Evolutionary conservation across 2,888 invertebrate species (phyloP).

Genomic region (Apocheima hispidaria): DNA sequence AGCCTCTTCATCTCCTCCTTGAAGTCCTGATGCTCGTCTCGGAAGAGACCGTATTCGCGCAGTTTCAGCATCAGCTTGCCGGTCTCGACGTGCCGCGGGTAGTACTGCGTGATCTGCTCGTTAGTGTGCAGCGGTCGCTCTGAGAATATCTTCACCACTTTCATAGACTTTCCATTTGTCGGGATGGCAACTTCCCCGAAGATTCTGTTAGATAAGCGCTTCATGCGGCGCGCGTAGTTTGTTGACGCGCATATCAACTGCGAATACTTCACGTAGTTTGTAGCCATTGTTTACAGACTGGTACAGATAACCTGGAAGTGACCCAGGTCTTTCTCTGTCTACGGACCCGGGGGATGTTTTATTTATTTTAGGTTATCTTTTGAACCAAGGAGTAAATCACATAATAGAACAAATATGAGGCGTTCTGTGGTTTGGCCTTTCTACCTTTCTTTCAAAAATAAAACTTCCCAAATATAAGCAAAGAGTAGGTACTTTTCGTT

Average conservation of each 20-base stretch:
- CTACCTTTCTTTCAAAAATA: no score
- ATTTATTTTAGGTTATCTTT: no score
- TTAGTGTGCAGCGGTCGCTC: slow-evolving; percentile 91
- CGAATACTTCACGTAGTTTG: slow-evolving; percentile 90
- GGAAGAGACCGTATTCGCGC: slow-evolving; percentile 91
- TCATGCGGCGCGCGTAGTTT: slow-evolving; percentile 94
- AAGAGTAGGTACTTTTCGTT: no score
- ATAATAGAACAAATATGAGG: no score
- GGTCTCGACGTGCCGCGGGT: slow-evolving; percentile 94
- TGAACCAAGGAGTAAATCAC: no score
- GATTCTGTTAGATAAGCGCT: slow-evolving; percentile 93
- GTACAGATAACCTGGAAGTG: not conserved
- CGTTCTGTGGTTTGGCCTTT: no score
- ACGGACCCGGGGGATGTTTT: no score
- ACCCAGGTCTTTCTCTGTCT: no score
- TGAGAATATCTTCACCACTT: slow-evolving; percentile 91
- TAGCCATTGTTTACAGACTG: slow-evolving; percentile 65
- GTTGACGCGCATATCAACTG: slow-evolving; percentile 90
- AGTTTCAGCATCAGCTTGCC: slow-evolving; percentile 90
- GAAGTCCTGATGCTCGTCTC: slow-evolving; percentile 96
- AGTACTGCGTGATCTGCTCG: slow-evolving; percentile 92
- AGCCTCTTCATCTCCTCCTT: slow-evolving; percentile 94
- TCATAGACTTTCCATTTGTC: slow-evolving; percentile 92
- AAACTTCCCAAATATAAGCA: no score
- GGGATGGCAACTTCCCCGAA: slow-evolving; percentile 94